Percentiles rank a stretch among this genome's conserved stretches.
Evolutionary conservation across 1,140 invertebrate species (phyloP).

Genomic region (Drosophila willistoni): DNA sequence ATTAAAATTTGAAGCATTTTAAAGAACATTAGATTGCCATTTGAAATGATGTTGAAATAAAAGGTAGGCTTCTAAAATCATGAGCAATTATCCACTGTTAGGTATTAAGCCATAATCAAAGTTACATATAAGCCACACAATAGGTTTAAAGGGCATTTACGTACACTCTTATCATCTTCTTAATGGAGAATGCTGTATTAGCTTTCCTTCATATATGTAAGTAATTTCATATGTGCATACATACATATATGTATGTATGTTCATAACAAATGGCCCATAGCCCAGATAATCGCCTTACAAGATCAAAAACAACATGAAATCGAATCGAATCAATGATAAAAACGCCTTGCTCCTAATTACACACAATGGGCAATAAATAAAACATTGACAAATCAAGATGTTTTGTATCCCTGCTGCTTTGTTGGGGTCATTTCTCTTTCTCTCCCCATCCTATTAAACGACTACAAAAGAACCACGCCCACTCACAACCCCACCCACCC

Average conservation of each 20-base stretch:
- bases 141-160: neutral
- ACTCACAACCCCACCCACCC: conserved; percentile 21
- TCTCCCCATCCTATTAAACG: neutral
- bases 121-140: neutral
- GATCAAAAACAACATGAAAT: conserved; percentile 36
- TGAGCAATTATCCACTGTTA: neutral
- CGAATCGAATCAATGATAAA: conserved; percentile 50
- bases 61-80: neutral
- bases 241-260: conserved; percentile 5
- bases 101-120: neutral
- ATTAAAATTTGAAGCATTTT: too few relatives aligned
- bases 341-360: conserved; percentile 66
- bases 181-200: neutral
- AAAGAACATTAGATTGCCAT: too few relatives aligned
- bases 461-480: conserved; percentile 30
- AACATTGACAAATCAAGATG: conserved; percentile 79
- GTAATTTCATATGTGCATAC: neutral
- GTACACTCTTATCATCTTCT: neutral
- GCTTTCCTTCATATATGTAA: neutral
- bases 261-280: conserved; percentile 26
- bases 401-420: conserved; percentile 52
- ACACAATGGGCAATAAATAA: conserved; percentile 75
- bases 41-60: too few relatives aligned
- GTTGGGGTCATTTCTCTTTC: conserved; percentile 27
- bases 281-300: conserved; percentile 43